A percentile compares a stretch with the other conserved stretches of the same genome.
Evolutionary conservation across 2,888 invertebrate species (phyloP).

Genomic region (Zele albiditarsus): DNA sequence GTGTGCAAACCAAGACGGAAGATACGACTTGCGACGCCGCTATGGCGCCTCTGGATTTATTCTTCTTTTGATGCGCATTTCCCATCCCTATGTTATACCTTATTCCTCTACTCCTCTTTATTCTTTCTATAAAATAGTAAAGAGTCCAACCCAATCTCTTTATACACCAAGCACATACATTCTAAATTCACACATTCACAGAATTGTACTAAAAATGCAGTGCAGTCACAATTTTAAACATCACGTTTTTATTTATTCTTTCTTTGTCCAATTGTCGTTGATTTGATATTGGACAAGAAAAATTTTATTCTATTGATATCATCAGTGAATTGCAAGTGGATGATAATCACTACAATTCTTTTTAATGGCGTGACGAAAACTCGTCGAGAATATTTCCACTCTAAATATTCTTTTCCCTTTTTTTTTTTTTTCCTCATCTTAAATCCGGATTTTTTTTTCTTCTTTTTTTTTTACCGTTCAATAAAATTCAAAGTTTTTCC

Average conservation of each 20-base stretch:
- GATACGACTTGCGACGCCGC: conserved; percentile 59
- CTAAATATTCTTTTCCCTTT: no score
- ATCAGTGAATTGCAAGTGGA: no score
- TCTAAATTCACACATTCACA: no score
- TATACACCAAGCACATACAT: not conserved
- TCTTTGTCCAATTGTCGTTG: no score
- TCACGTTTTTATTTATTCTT: no score
- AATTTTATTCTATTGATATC: no score
- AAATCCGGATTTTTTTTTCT: not conserved
- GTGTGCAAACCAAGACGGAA: conserved; percentile 35
- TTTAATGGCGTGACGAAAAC: no score
- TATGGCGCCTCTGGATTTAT: conserved; percentile 64
- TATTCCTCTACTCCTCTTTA: conserved; percentile 1
- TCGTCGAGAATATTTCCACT: no score
- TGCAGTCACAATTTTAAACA: no score
- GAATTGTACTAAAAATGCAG: no score
- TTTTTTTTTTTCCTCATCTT: not conserved
- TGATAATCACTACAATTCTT: no score
- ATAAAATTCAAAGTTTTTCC: not conserved
- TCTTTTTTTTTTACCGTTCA: not conserved
- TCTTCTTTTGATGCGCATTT: conserved; percentile 43
- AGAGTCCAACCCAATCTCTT: not conserved
- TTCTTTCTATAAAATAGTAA: not conserved
- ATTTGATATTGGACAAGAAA: no score
- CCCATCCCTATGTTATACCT: conserved; percentile 26